These are phyloP conservation scores for Caenorhabditis remanei DNA, from an alignment of 1,140 invertebrate species.

Conservation along the genomic window DNA sequence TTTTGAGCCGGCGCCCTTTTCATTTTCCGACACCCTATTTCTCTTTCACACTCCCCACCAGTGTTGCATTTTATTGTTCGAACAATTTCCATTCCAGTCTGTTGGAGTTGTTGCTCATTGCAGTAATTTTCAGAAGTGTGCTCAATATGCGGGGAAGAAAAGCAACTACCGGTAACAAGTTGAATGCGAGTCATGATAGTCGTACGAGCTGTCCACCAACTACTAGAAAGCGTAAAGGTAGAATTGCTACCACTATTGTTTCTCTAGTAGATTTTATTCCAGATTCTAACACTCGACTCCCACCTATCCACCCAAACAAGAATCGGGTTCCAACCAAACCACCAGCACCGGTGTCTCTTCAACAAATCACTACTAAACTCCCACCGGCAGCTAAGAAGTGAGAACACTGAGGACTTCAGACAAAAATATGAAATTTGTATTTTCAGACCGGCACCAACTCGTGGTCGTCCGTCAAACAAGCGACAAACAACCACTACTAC, in stretches of 20 bases:
- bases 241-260: too few relatives aligned
- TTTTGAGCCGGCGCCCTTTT: constrained; percentile 30
- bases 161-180: constrained; percentile 40
- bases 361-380: constrained; percentile 19
- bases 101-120: too few relatives aligned
- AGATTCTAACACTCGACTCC: constrained; percentile 51
- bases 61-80: not conserved
- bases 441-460: constrained; percentile 27
- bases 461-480: constrained; percentile 24
- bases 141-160: constrained; percentile 40
- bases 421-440: not conserved
- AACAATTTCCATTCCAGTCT: not conserved
- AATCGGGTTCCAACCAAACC: constrained; percentile 38
- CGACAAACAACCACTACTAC: constrained; percentile 25
- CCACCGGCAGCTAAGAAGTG: constrained; percentile 33
- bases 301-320: constrained; percentile 38
- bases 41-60: not conserved
- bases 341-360: constrained; percentile 11
- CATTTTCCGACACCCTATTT: constrained; percentile 25
- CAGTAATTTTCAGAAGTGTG: constrained; percentile 12
- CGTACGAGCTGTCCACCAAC: constrained; percentile 30
- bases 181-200: constrained; percentile 27
- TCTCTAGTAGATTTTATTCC: not conserved
- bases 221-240: constrained; percentile 8
- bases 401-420: not conserved